Conservation (phyloP, 2,888 invertebrate genomes). For the Dyspetes luteomarginatus region DNA sequence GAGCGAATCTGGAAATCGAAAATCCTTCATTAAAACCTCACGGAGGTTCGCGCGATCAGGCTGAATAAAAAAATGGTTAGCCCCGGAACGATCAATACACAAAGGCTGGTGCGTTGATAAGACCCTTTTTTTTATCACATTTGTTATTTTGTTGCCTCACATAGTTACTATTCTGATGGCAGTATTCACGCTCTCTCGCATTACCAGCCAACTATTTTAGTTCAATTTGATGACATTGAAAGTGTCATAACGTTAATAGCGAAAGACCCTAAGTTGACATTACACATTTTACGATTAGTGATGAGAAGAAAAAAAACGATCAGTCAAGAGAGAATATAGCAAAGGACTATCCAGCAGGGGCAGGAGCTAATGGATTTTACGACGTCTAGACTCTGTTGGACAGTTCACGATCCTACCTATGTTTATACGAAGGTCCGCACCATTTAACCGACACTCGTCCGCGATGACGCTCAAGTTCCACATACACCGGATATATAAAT, state of each 20-base stretch:
- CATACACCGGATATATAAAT: slow-evolving; percentile 18
- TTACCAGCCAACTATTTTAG: not conserved
- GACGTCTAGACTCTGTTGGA: slow-evolving; percentile 55
- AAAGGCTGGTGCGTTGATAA: too few species aligned
- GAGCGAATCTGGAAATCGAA: slow-evolving; percentile 1
- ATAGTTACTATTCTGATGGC: too few species aligned
- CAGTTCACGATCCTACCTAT: slow-evolving; percentile 34
- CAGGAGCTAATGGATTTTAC: slow-evolving; percentile 60
- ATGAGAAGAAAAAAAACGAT: slow-evolving; percentile 28
- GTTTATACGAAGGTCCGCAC: slow-evolving; percentile 32
- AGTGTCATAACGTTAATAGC: not conserved
- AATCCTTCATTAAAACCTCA: too few species aligned
- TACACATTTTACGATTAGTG: slow-evolving; percentile 3
- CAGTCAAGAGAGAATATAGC: slow-evolving; percentile 26
- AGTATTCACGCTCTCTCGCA: too few species aligned
- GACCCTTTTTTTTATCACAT: too few species aligned
- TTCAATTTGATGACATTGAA: not conserved
- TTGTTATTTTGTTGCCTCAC: too few species aligned
- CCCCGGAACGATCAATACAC: too few species aligned
- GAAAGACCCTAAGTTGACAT: slow-evolving; percentile 30
- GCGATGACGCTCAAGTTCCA: slow-evolving; percentile 35
- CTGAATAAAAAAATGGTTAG: too few species aligned
- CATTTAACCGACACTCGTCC: slow-evolving; percentile 52
- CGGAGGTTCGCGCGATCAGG: too few species aligned
- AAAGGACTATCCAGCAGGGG: slow-evolving; percentile 42